These are phyloP conservation scores for Drosophila niveifrons DNA, from an alignment of 2,888 invertebrate species.

Conservation along the genomic window DNA sequence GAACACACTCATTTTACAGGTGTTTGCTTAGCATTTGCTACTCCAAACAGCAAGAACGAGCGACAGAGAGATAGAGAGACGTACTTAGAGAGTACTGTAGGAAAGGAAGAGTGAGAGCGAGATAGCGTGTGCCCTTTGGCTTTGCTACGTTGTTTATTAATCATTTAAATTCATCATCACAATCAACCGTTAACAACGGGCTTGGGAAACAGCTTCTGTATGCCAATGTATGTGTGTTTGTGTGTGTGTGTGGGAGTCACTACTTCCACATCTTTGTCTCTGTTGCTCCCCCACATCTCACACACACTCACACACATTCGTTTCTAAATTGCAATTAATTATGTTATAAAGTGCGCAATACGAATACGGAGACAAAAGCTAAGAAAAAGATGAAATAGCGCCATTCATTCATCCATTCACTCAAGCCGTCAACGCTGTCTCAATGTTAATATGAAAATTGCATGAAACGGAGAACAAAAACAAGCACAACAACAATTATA, in stretches of 20 bases:
- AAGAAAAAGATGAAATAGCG: conserved; percentile 30
- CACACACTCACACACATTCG: conserved; percentile 29
- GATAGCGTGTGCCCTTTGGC: conserved; percentile 53
- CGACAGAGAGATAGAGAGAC: background rate
- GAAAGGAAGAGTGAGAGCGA: conserved; percentile 6
- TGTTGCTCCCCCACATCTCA: conserved; percentile 11
- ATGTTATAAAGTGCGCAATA: conserved; percentile 54
- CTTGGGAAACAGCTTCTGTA: conserved; percentile 61
- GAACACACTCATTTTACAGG: conserved; percentile 70
- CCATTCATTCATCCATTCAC: conserved; percentile 45
- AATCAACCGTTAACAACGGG: conserved; percentile 83
- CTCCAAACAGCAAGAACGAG: conserved; percentile 1
- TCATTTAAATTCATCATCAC: conserved; percentile 82
- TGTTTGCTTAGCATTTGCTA: conserved; percentile 43
- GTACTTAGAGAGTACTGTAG: background rate
- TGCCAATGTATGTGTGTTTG: conserved; percentile 5
- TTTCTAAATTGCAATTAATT: conserved; percentile 80
- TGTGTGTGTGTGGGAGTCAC: conserved; percentile 55
- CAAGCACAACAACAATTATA: conserved; percentile 42
- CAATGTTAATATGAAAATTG: conserved; percentile 81
- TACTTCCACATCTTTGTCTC: conserved; percentile 13
- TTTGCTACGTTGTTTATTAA: conserved; percentile 72
- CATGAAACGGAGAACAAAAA: conserved; percentile 49
- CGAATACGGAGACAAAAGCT: conserved; percentile 32
- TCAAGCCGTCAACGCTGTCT: conserved; percentile 44